Conservation (phyloP, 2,888 invertebrate genomes). For the Cremastinae sp. region DNA sequence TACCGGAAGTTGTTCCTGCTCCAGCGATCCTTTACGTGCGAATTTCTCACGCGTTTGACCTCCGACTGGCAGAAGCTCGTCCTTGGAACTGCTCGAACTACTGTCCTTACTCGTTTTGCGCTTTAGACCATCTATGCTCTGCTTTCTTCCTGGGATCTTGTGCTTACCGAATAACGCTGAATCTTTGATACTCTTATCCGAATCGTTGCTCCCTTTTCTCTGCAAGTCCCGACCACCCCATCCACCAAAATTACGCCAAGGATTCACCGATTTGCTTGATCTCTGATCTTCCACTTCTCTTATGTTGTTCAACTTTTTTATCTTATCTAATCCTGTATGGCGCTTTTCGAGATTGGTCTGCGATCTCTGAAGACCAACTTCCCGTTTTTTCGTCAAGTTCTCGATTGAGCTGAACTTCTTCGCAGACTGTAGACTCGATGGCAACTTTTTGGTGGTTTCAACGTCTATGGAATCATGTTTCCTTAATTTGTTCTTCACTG, state of each 20-base stretch:
- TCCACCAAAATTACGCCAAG: constrained; percentile 60
- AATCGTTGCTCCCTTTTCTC: constrained; percentile 70
- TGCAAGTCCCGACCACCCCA: constrained; percentile 61
- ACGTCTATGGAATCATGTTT: constrained; percentile 70
- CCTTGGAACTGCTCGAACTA: constrained; percentile 72
- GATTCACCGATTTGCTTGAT: constrained; percentile 25
- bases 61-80: constrained; percentile 68
- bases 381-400: constrained; percentile 62
- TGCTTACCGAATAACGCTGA: constrained; percentile 29
- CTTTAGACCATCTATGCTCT: constrained; percentile 70
- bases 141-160: constrained; percentile 63
- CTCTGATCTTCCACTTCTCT: constrained; percentile 69
- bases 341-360: constrained; percentile 69
- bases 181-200: constrained; percentile 67
- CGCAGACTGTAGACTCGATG: constrained; percentile 63
- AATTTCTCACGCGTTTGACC: constrained; percentile 61
- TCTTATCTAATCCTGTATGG: constrained; percentile 55
- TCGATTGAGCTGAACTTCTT: constrained; percentile 72
- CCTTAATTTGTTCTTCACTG: constrained; percentile 60
- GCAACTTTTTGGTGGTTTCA: constrained; percentile 21
- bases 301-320: constrained; percentile 71
- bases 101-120: constrained; percentile 73
- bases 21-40: constrained; percentile 68
- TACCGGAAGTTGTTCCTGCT: constrained; percentile 63
- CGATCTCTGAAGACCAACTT: constrained; percentile 65